phyloP scores from a whole-genome alignment of 2,888 invertebrate genomes.

The Tricholauxania praeusta region DNA sequence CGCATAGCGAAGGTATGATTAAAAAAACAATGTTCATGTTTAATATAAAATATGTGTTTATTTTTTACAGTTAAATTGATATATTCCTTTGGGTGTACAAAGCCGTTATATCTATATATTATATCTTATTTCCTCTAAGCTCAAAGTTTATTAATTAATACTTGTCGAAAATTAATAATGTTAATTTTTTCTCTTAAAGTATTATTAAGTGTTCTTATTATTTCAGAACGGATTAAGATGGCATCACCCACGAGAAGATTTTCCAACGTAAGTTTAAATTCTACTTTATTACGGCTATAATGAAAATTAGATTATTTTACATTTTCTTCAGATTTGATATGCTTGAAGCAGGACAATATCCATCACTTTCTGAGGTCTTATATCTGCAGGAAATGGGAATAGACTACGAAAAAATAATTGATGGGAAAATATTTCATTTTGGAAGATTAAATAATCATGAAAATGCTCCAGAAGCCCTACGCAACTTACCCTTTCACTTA shows the following conservation, averaged over 20 bases:
- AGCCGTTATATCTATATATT: not conserved
- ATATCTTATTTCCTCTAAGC: not conserved
- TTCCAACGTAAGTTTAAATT: slow-evolving; percentile 54
- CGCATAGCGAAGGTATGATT: slow-evolving; percentile 48
- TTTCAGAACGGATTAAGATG: slow-evolving; percentile 50
- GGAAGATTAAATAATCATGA: slow-evolving; percentile 46
- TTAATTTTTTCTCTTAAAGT: slow-evolving; percentile 1
- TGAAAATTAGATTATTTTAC: slow-evolving; percentile 31
- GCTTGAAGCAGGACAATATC: slow-evolving; percentile 59
- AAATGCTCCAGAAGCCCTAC: slow-evolving; percentile 44
- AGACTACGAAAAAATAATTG: slow-evolving; percentile 53
- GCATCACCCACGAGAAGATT: slow-evolving; percentile 54
- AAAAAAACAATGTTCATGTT: slow-evolving; percentile 12
- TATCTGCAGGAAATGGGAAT: slow-evolving; percentile 50
- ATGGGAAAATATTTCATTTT: slow-evolving; percentile 43
- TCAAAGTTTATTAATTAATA: not conserved
- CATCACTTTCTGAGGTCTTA: slow-evolving; percentile 53
- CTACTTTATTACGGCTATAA: slow-evolving; percentile 19
- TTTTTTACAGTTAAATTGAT: slow-evolving; percentile 22
- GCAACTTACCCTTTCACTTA: slow-evolving; percentile 47
- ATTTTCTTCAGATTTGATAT: slow-evolving; percentile 52
- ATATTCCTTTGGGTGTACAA: not conserved
- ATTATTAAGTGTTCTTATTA: slow-evolving; percentile 19
- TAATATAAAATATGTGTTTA: slow-evolving; percentile 1
- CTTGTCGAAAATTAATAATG: not conserved